These are phyloP conservation scores for Myiagra hebetior DNA, from an alignment of 2,113 vertebrate species.

Conservation along the genomic window DNA sequence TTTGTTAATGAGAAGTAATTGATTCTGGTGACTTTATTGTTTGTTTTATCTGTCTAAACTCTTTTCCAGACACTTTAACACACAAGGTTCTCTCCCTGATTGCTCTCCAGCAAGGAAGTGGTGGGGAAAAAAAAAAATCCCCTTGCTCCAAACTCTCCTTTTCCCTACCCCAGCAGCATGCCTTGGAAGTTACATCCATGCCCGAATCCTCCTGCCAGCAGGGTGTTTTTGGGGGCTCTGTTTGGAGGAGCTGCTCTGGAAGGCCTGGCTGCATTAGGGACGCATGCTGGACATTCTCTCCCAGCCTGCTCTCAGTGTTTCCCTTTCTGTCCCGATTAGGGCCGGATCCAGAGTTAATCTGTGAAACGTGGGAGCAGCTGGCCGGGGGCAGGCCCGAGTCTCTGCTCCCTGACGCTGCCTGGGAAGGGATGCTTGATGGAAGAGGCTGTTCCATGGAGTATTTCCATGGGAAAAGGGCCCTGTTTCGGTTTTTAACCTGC, in stretches of 20 bases:
- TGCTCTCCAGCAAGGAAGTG: not conserved
- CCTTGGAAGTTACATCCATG: not conserved
- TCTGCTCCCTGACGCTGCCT: not conserved
- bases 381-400: fast-evolving
- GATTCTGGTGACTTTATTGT: not conserved
- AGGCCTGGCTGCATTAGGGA: not conserved
- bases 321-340: not conserved
- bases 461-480: not conserved
- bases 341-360: not conserved
- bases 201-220: not conserved
- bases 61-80: not conserved
- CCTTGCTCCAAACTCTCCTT: not conserved
- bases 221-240: not conserved
- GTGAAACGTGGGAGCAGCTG: not conserved
- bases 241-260: not conserved
- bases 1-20: not conserved
- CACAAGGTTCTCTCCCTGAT: not conserved
- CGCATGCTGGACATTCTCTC: not conserved
- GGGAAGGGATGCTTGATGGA: not conserved
- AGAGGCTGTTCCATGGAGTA: not conserved
- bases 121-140: not conserved
- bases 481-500: not conserved
- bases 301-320: not conserved
- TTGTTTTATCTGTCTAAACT: not conserved
- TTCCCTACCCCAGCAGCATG: not conserved